Evolutionary conservation across 2,888 invertebrate species (phyloP).

Genomic region (Nephrotoma flavescens): DNA sequence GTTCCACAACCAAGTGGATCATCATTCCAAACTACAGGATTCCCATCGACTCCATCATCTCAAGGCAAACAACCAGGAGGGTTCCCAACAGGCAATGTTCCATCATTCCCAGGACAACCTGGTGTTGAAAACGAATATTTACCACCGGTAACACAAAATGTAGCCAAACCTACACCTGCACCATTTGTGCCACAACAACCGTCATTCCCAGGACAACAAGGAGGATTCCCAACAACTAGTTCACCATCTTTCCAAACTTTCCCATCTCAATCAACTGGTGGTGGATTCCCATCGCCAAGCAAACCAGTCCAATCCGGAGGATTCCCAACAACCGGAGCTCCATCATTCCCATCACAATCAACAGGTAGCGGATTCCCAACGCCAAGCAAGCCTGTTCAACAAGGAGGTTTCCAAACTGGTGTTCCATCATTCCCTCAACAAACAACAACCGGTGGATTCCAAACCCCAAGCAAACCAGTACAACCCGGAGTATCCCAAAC

Average conservation of each 20-base stretch:
- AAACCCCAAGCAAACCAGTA: neutral
- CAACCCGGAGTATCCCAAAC: neutral
- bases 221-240: neutral
- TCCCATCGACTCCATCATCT: neutral
- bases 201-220: neutral
- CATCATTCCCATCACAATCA: neutral
- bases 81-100: neutral
- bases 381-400: neutral
- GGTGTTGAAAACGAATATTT: neutral
- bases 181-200: neutral
- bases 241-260: neutral
- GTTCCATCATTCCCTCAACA: neutral
- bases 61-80: neutral
- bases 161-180: neutral
- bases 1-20: neutral
- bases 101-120: neutral
- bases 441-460: neutral
- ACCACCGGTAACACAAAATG: neutral
- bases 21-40: neutral
- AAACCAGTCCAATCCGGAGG: neutral
- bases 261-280: neutral
- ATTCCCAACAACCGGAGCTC: neutral
- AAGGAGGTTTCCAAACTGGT: neutral
- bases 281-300: neutral
- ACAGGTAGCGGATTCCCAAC: neutral